Conservation (phyloP, 23 tunicate species). For the Styela clava region DNA sequence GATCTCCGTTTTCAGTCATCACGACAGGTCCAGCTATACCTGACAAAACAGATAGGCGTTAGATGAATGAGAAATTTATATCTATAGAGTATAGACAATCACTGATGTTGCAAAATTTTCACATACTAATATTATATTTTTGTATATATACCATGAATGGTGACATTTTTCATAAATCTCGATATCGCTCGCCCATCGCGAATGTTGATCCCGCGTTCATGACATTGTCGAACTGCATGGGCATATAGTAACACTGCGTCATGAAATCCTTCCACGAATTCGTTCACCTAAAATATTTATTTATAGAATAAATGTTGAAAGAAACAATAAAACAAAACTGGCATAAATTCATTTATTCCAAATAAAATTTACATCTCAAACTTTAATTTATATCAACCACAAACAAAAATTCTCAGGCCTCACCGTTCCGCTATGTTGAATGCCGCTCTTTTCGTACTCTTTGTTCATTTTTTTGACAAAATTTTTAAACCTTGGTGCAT, state of each 20-base stretch:
- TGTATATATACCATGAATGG: slow-evolving; percentile 64
- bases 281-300: slow-evolving; percentile 57
- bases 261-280: slow-evolving; percentile 75
- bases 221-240: slow-evolving; percentile 35
- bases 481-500: slow-evolving; percentile 17
- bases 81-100: too few species aligned
- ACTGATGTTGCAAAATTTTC: too few species aligned
- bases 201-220: slow-evolving; percentile 15
- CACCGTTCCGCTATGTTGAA: not conserved
- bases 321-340: too few species aligned
- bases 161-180: slow-evolving; percentile 51
- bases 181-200: slow-evolving; percentile 40
- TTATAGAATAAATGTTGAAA: not conserved
- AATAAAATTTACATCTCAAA: not conserved
- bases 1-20: slow-evolving; percentile 44
- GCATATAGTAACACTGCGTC: slow-evolving; percentile 72
- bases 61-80: too few species aligned
- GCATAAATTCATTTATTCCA: not conserved
- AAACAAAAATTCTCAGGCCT: too few species aligned
- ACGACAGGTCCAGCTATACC: slow-evolving; percentile 74
- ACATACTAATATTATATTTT: too few species aligned
- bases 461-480: slow-evolving; percentile 31
- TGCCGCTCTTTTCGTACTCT: slow-evolving; percentile 26
- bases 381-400: too few species aligned
- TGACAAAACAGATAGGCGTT: too few species aligned